Evolutionary conservation across 2,113 vertebrate genomes (phyloP).

Genomic region (Herpailurus yagouaroundi): DNA sequence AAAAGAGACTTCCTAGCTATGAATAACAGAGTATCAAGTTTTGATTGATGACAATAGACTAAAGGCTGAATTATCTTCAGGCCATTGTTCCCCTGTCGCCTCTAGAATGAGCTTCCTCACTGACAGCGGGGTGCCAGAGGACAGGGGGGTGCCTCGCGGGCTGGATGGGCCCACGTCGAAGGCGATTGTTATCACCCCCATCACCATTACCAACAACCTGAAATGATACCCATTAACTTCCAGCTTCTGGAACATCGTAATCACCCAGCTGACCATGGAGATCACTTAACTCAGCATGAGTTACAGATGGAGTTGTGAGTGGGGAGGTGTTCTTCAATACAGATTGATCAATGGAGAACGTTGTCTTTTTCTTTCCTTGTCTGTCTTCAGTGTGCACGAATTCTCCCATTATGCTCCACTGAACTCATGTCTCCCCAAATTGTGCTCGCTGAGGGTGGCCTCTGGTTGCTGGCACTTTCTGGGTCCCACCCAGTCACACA

Average conservation of each 20-base stretch:
- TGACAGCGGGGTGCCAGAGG: rapidly evolving
- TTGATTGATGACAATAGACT: background rate
- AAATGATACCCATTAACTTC: background rate
- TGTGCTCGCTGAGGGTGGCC: too few species aligned
- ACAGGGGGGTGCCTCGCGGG: rapidly evolving
- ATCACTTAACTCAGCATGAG: background rate
- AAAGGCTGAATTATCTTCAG: background rate
- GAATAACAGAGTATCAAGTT: background rate
- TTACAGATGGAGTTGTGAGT: rapidly evolving
- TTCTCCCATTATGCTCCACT: background rate
- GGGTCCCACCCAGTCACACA: background rate
- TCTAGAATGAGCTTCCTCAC: rapidly evolving
- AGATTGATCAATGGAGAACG: too few species aligned
- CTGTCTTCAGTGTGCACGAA: background rate
- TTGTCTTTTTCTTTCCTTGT: background rate
- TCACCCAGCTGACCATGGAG: background rate
- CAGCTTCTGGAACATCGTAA: background rate
- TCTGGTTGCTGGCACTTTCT: rapidly evolving
- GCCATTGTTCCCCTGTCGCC: rapidly evolving
- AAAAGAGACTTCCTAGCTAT: background rate
- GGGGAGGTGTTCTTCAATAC: background rate
- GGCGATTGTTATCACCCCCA: rapidly evolving
- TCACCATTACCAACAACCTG: rapidly evolving
- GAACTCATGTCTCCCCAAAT: background rate
- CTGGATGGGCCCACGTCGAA: rapidly evolving